These are phyloP conservation scores for Drusus annulatus DNA, from an alignment of 1,140 invertebrate genomes.

Conservation along the genomic window DNA sequence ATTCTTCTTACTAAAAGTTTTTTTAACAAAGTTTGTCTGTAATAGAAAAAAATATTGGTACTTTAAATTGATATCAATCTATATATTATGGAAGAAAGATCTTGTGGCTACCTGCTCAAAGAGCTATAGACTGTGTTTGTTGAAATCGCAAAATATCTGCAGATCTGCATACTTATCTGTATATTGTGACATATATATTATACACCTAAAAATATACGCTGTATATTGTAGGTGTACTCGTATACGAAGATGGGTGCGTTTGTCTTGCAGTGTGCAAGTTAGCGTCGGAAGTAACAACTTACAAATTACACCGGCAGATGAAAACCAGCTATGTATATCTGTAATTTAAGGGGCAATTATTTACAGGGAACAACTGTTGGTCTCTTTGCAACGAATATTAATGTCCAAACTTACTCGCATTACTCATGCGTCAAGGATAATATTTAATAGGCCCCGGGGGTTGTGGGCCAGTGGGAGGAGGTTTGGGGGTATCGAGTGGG, in stretches of 20 bases:
- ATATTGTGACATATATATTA: too few relatives aligned
- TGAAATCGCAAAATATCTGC: too few relatives aligned
- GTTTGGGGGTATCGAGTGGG: neutral
- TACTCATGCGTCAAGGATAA: constrained; percentile 57
- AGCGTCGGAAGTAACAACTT: constrained; percentile 11
- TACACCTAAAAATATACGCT: too few relatives aligned
- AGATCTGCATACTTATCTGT: too few relatives aligned
- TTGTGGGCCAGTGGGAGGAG: neutral
- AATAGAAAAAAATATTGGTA: too few relatives aligned
- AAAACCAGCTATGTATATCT: constrained; percentile 52
- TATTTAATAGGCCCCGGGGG: constrained; percentile 55
- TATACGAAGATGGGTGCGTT: neutral
- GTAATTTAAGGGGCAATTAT: constrained; percentile 58
- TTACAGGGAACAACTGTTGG: constrained; percentile 57
- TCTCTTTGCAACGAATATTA: constrained; percentile 56
- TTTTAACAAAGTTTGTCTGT: too few relatives aligned
- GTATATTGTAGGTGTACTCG: too few relatives aligned
- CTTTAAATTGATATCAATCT: too few relatives aligned
- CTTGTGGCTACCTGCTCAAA: too few relatives aligned
- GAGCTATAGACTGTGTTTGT: too few relatives aligned
- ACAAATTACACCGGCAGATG: constrained; percentile 40
- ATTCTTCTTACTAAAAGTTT: too few relatives aligned
- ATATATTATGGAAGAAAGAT: too few relatives aligned
- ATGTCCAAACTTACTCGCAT: constrained; percentile 56
- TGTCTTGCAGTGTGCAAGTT: constrained; percentile 10